Conservation (phyloP, 2,888 invertebrate species). For the Coecobrya sp. region DNA sequence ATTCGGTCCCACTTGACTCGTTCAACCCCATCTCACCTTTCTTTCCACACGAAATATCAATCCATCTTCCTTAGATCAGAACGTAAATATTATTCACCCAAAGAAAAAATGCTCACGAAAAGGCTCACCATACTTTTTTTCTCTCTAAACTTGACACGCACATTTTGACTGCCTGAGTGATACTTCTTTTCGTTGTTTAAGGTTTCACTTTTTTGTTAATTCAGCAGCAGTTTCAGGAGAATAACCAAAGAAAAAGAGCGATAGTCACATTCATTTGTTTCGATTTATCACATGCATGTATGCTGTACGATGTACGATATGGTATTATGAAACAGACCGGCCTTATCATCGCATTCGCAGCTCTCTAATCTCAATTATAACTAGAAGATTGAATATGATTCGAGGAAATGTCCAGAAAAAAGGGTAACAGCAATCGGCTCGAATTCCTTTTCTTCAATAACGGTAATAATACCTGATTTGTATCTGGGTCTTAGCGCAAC, state of each 20-base stretch:
- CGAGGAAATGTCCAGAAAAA: conserved; percentile 67
- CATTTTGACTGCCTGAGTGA: conserved; percentile 57
- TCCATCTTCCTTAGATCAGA: conserved; percentile 83
- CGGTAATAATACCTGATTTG: conserved; percentile 65
- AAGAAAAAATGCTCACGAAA: conserved; percentile 69
- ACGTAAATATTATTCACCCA: conserved; percentile 63
- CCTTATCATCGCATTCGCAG: conserved; percentile 76
- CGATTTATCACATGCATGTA: conserved; percentile 35
- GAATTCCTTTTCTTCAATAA: conserved; percentile 38
- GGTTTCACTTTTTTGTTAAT: conserved; percentile 51
- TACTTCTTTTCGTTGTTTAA: conserved; percentile 59
- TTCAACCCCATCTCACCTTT: conserved; percentile 81
- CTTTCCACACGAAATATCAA: conserved; percentile 86
- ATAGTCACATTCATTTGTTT: conserved; percentile 59
- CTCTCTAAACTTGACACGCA: conserved; percentile 75
- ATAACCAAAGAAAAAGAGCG: conserved; percentile 21
- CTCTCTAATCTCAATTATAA: conserved; percentile 68
- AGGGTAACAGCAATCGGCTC: conserved; percentile 49
- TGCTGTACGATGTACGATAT: background rate
- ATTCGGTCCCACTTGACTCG: conserved; percentile 76
- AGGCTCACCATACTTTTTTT: conserved; percentile 53
- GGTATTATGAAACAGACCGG: conserved; percentile 47
- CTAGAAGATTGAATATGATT: conserved; percentile 64
- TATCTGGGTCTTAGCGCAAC: conserved; percentile 54
- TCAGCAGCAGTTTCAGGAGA: conserved; percentile 15